Base-by-base conservation (phyloP, 2,797 vertebrate genomes). In the Adelosebastes latens region DNA sequence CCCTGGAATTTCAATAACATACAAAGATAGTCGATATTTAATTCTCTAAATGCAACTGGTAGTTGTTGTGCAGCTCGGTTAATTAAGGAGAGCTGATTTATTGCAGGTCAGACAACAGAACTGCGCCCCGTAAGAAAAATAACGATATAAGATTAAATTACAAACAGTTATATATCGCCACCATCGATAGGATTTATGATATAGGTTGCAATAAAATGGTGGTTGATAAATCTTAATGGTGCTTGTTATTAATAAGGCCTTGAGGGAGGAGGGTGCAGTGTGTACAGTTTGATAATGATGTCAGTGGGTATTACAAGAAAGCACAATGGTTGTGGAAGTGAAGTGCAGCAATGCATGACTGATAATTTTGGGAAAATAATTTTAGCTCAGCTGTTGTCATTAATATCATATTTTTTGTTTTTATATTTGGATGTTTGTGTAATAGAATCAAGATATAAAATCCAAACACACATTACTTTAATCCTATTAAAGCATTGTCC, bases 181-280 rank as follows among this genome's bases (percentile, higher is more conserved):
- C 88, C 87, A 96, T 93, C 93, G 94, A 96, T 94, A 91, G 94
- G 73, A 97, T 97, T 97, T 97, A 97, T 96, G 96, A 93, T 77
- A 79, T 78, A 87, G 83, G 94, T 94, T 95, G 94, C 95, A 96
- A 96, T 98, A 96, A 96, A 97, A 97, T 91, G 93, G 93, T 89
- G 96, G 96, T 95, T 97, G 95, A 97, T 97, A 97, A 96, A 97
- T 97, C 97, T 97, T 97, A 97, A 98, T 96, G 96, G 95, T 82
- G 92, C 94, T 60, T 97, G 93, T 97, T 97, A 97, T 97, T 97
- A 97, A 97, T 97, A 97, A 94, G 92, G 89, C 91, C 94, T 91
- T 80, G 62, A 81, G 80, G 87, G 90, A 86, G 78, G 89, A 80
- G 79, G 65, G 79, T 71, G 79, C 73, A 74, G 18, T 72, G 74